These are phyloP conservation scores for Hypotaenidia okinawae DNA, from an alignment of 2,797 vertebrate species.

Conservation along the genomic window DNA sequence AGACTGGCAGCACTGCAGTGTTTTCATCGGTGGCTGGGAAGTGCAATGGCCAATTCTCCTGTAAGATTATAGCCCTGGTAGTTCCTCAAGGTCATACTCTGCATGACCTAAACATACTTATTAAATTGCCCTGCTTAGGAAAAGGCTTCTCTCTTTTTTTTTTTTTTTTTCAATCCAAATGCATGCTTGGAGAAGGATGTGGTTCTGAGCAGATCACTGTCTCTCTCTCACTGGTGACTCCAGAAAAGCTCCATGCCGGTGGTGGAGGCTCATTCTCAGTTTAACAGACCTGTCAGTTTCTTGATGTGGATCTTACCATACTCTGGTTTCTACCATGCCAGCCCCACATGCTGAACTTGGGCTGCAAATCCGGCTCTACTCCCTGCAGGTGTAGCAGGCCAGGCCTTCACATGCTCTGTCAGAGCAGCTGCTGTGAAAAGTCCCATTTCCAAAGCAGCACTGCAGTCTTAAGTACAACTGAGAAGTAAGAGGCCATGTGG, in stretches of 20 bases:
- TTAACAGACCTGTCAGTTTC: neutral
- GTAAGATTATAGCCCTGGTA: neutral
- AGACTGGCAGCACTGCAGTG: neutral
- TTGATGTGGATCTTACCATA: neutral
- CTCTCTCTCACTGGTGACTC: accelerated
- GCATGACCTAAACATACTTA: neutral
- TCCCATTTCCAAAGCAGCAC: neutral
- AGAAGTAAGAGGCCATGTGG: neutral
- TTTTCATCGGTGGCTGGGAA: neutral
- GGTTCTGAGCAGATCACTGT: neutral
- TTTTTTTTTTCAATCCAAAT: neutral
- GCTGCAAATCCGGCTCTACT: neutral
- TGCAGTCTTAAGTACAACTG: neutral
- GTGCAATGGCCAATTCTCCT: neutral
- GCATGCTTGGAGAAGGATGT: neutral
- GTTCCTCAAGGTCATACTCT: neutral
- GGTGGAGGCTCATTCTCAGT: neutral
- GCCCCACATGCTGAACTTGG: accelerated
- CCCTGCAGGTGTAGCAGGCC: neutral
- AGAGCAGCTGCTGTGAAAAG: neutral
- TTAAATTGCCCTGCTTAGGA: neutral
- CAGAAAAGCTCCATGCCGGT: neutral
- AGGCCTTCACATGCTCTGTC: neutral
- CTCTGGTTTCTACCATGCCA: neutral
- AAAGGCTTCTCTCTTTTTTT: neutral